Base-by-base conservation (phyloP, 2,113 vertebrate species). In the Cynocephalus volans region DNA sequence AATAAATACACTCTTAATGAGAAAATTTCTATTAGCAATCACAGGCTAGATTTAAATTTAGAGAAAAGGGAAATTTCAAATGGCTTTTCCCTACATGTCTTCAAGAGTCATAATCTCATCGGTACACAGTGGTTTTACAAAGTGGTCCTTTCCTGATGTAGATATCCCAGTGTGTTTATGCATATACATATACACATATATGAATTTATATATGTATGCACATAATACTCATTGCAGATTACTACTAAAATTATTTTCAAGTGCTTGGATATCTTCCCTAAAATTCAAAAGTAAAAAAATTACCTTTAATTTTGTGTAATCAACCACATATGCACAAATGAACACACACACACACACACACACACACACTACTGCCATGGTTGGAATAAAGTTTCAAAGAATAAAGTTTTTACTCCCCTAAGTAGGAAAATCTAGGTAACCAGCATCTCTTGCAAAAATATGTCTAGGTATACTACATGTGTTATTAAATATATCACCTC, bases 261-360 rank as follows among this genome's bases (percentile, higher is more conserved):
- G 17, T 73, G 8, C 17, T 64, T 95, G n/a, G 8, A 36, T 80
- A 73, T 33, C 12, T 52, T 62, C 17, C 7, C 10, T 86, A 91
- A 79, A 54, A n/a, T 95, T 50, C 73, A 91, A 72, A 92, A 88
- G 21, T 65, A 79, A 92, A 92, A 56, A 58, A 28, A 4, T n/a
- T 21, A 73, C 54, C 3, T 24, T 45, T 36, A 26, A 9, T 79
- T 91, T 21, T 83, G 6, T 45, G 8, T 54, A 67, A 73, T 10
- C 31, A 67, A 64, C 31, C 23, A 73, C 12, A 18, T 33, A 2
- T 54, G n/a, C 26, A 45, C 10, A 41, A 3, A 3, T 60, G 18
- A 56, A 28, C 3, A 14, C 17, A 65, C 0, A 12, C 56, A 23
- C 11, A 24, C 23, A 50, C 1, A 36, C 28, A 64, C 6, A 54